Evolutionary conservation across 2,113 vertebrate species (phyloP).

Genomic region (Actenoides hombroni): DNA sequence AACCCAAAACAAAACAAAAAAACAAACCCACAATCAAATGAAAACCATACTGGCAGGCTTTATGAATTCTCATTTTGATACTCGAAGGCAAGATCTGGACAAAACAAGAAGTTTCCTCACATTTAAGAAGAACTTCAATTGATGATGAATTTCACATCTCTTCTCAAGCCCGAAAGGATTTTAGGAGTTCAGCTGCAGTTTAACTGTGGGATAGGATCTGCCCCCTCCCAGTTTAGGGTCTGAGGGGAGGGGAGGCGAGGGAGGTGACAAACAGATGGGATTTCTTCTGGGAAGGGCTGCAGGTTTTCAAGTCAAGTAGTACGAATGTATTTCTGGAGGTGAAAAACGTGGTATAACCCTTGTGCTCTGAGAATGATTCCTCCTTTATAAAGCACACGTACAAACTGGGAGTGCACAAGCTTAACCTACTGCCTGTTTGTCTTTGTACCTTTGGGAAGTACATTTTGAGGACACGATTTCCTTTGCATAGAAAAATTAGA

Average conservation of each 20-base stretch:
- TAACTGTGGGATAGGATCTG: background rate
- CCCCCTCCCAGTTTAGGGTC: too few relatives aligned
- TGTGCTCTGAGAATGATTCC: background rate
- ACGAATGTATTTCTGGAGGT: background rate
- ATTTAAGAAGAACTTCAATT: background rate
- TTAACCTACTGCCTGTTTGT: background rate
- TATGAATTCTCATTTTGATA: background rate
- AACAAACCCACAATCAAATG: too few relatives aligned
- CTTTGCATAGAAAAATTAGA: background rate
- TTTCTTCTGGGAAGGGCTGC: background rate
- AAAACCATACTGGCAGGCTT: background rate
- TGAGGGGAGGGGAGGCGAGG: too few relatives aligned
- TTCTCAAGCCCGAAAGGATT: background rate
- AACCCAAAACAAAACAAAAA: too few relatives aligned
- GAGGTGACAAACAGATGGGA: background rate
- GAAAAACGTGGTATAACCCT: background rate
- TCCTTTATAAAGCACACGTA: background rate
- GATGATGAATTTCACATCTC: background rate
- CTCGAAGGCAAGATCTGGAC: background rate
- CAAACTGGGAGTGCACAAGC: background rate
- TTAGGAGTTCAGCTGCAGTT: background rate
- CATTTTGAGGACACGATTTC: background rate
- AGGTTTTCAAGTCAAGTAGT: background rate
- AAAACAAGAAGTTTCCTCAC: background rate
- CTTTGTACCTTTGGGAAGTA: background rate